These are phyloP conservation scores for Misgurnus anguillicaudatus DNA, from an alignment of 2,113 vertebrate genomes.

Conservation along the genomic window DNA sequence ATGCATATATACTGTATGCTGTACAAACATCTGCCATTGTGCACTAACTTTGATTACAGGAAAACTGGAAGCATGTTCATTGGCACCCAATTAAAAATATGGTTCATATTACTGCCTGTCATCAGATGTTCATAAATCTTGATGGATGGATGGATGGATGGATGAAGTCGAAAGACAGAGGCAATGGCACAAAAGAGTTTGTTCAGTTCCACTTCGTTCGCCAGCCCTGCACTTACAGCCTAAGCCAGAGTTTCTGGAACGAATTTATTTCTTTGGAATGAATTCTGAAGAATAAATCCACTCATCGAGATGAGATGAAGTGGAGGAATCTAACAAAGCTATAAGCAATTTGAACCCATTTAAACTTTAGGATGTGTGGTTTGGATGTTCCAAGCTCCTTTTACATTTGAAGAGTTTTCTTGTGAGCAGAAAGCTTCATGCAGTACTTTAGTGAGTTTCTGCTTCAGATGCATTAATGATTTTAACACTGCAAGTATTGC, in stretches of 20 bases:
- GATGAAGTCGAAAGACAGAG: conserved; percentile 50
- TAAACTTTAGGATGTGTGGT: conserved; percentile 23
- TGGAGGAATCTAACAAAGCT: background rate
- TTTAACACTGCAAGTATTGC: too few species aligned
- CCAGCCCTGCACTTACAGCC: conserved; percentile 54
- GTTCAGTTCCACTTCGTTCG: conserved; percentile 66
- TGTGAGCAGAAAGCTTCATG: background rate
- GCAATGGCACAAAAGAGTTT: conserved; percentile 57
- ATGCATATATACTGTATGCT: background rate
- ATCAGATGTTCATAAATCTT: conserved; percentile 74
- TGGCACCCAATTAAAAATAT: conserved; percentile 65
- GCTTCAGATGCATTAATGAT: too few species aligned
- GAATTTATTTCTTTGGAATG: conserved; percentile 49
- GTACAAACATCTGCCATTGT: conserved; percentile 46
- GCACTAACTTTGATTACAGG: conserved; percentile 61
- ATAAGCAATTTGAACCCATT: conserved; percentile 19
- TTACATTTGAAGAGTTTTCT: background rate
- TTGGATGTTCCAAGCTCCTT: conserved; percentile 10
- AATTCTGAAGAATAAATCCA: conserved; percentile 31
- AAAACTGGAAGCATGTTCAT: conserved; percentile 40
- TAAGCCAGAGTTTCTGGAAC: conserved; percentile 65
- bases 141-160: conserved; percentile 57
- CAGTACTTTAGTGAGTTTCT: too few species aligned
- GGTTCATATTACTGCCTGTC: conserved; percentile 64
- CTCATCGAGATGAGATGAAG: conserved; percentile 12